Conservation (phyloP, 2,113 vertebrate genomes). For the Coreoperca whiteheadi region DNA sequence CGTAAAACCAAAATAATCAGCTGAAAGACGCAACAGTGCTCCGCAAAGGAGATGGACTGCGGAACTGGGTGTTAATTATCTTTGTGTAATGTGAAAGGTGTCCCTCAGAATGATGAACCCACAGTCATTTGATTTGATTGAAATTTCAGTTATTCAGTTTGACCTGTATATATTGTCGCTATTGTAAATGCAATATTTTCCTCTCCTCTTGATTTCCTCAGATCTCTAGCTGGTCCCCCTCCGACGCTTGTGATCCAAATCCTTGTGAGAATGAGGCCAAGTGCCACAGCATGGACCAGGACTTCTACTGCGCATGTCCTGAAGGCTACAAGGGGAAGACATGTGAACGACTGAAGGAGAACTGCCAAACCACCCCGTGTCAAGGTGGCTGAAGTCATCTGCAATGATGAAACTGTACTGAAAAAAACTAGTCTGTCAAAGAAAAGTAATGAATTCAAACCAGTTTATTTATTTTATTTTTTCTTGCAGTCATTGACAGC, state of each 20-base stretch:
- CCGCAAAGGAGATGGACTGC: too few relatives aligned
- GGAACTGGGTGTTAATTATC: too few relatives aligned
- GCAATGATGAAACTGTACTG: rapidly evolving
- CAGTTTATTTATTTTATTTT: not conserved
- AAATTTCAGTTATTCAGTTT: not conserved
- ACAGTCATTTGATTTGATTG: not conserved
- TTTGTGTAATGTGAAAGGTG: not conserved
- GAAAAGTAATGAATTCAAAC: not conserved
- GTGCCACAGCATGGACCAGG: conserved; percentile 91
- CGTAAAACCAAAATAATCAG: not conserved
- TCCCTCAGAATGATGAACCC: not conserved
- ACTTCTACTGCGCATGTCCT: conserved; percentile 95
- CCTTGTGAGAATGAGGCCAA: conserved; percentile 92
- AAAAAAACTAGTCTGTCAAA: rapidly evolving
- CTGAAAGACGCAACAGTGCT: not conserved
- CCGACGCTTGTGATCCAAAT: conserved; percentile 90
- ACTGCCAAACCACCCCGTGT: conserved; percentile 89
- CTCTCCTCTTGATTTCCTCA: conserved; percentile 50
- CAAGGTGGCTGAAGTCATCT: conserved; percentile 83
- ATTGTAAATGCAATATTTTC: not conserved
- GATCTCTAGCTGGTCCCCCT: conserved; percentile 79
- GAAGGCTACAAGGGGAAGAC: conserved; percentile 94
- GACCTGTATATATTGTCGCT: not conserved
- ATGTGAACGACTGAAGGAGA: conserved; percentile 89
- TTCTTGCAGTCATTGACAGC: conserved; percentile 91